A percentile compares a stretch with the other conserved stretches of the same genome.
Evolutionary conservation across 64 coral and sea anemone genomes (phyloP).

Genomic region (Montipora efflorescens): DNA sequence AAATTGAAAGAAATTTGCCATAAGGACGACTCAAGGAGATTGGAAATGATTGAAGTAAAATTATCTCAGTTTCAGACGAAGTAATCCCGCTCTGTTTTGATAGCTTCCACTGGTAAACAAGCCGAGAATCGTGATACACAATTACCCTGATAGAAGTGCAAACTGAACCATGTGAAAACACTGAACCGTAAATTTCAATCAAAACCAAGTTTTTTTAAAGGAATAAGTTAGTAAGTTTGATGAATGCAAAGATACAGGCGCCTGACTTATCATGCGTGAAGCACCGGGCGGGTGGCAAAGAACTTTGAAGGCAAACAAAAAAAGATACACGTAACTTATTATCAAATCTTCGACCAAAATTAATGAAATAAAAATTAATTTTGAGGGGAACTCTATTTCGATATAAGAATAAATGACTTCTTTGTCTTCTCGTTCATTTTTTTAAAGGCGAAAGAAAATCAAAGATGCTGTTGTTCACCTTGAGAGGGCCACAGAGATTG

Average conservation of each 20-base stretch:
- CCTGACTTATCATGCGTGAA: slow-evolving; percentile 15
- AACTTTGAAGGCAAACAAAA: not conserved
- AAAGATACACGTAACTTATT: not conserved
- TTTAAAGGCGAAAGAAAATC: not conserved
- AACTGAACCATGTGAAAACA: slow-evolving; percentile 11
- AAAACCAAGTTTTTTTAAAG: slow-evolving; percentile 17
- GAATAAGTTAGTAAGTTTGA: slow-evolving; percentile 6
- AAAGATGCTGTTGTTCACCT: too few relatives aligned
- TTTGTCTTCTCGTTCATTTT: not conserved
- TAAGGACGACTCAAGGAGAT: too few relatives aligned
- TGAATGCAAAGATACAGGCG: not conserved
- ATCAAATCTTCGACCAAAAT: not conserved
- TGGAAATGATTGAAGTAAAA: too few relatives aligned
- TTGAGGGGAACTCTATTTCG: not conserved
- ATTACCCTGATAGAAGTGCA: slow-evolving; percentile 3
- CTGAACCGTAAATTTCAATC: slow-evolving; percentile 4
- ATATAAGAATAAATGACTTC: not conserved
- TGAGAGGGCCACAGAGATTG: not conserved
- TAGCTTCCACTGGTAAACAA: not conserved
- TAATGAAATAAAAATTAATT: not conserved
- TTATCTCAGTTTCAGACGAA: too few relatives aligned
- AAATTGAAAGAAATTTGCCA: too few relatives aligned
- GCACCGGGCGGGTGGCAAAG: not conserved
- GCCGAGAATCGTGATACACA: not conserved
- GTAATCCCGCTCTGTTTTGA: not conserved